Evolutionary conservation across 2,888 invertebrate species (phyloP), one percentile per base, ranked within the genome.

Genomic region (Rhopalosiphum nymphaeae): DNA sequence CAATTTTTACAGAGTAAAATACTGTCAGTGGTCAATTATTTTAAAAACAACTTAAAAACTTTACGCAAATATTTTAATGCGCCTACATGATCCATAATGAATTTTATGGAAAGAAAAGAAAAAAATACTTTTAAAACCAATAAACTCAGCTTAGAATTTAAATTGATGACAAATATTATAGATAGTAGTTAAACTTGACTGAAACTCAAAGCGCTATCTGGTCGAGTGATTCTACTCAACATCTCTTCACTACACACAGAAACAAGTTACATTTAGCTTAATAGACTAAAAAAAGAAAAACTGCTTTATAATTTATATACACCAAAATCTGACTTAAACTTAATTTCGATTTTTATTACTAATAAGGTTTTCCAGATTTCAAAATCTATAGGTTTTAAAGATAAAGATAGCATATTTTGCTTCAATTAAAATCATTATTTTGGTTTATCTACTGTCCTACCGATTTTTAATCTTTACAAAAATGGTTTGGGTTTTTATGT

Each of bases 141-240:
- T 36, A 9, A 46, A 21, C 2, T 21, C 78, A 0, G 36, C 78
- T 78, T 78, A 36, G 36, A 78, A 42, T 78, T 36, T 78, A 78
- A 42, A 78, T 36, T 7, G 7, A 9, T 36, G 21, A 36, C 9
- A 36, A 78, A 9, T 78, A 36, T 21, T 78, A 9, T 36, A 36
- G 11, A 0, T 16, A 67, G 53, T n/a, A 16, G 16, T n/a, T n/a
- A 4, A 5, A 67, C n/a, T n/a, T 16, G 16, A 16, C n/a, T 78
- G 29, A 1, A 88, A 88, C 56, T 53, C 36, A 36, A 53, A 88
- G 88, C 88, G 88, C 88, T 88, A 88, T 88, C 88, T 88, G 42
- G 88, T 88, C 11, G n/a, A 7, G 49, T 29, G 46, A 86, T 49
- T 29, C 16, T 88, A n/a, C 21, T n/a, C 9, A 46, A 86, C 13